These are phyloP conservation scores for Drosophila pegasa DNA, from an alignment of 2,888 invertebrate genomes.

Conservation along the genomic window DNA sequence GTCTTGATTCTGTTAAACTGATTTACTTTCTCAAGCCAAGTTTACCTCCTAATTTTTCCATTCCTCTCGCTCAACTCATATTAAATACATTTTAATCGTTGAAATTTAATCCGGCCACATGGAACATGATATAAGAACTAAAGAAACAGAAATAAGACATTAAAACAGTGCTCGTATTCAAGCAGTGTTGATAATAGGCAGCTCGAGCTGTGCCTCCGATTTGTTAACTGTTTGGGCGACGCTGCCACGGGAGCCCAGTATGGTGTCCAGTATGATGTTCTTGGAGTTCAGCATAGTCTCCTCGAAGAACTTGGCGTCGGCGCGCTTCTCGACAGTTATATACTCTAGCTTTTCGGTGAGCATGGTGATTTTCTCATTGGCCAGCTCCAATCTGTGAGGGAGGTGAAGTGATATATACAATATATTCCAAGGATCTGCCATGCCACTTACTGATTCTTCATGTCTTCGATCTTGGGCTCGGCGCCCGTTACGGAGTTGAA, in stretches of 20 bases:
- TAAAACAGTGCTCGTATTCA: conserved; percentile 18
- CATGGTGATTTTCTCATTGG: conserved; percentile 81
- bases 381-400: conserved; percentile 77
- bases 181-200: conserved; percentile 19
- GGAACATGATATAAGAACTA: conserved; percentile 27
- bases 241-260: conserved; percentile 51
- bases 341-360: conserved; percentile 81
- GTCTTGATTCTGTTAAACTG: too few species aligned
- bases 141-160: conserved; percentile 26
- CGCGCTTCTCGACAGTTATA: conserved; percentile 77
- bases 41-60: too few species aligned
- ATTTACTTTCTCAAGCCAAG: too few species aligned
- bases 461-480: conserved; percentile 63
- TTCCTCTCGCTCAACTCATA: too few species aligned
- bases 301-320: conserved; percentile 82
- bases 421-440: neutral
- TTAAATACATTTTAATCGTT: conserved; percentile 10
- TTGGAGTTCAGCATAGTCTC: conserved; percentile 82
- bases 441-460: conserved; percentile 79
- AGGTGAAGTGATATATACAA: neutral
- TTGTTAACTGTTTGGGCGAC: neutral
- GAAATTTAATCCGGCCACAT: conserved; percentile 18
- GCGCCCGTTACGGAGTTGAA: conserved; percentile 21
- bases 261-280: conserved; percentile 79
- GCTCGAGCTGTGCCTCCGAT: conserved; percentile 1